Evolutionary conservation across 1,140 invertebrate species (phyloP).

Genomic region (Brachionus manjavacas): DNA sequence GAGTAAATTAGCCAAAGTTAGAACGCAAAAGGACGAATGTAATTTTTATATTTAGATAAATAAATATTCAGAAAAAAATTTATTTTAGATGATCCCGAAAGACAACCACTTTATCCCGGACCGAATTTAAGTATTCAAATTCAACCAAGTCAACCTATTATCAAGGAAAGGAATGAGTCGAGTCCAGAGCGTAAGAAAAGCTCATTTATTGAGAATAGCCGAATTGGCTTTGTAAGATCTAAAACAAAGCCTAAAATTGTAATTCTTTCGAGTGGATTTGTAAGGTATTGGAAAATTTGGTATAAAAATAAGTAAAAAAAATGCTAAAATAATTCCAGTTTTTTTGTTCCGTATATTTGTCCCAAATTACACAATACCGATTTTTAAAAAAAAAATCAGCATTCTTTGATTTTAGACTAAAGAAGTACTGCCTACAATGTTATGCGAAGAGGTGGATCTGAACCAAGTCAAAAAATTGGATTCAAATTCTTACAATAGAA

Average conservation of each 20-base stretch:
- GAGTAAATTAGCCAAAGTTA: conserved; percentile 53
- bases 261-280: background rate
- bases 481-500: background rate
- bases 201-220: background rate
- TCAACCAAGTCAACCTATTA: background rate
- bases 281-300: too few relatives aligned
- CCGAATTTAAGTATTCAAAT: background rate
- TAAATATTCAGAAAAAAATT: background rate
- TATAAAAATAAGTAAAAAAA: too few relatives aligned
- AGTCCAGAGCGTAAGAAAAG: background rate
- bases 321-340: too few relatives aligned
- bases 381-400: background rate
- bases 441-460: background rate
- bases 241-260: conserved; percentile 9
- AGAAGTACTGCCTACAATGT: background rate
- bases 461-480: background rate
- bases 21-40: conserved; percentile 57
- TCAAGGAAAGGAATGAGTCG: background rate
- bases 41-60: conserved; percentile 43
- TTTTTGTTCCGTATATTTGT: too few relatives aligned
- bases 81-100: conserved; percentile 28
- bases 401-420: background rate
- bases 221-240: background rate
- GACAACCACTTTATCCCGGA: conserved; percentile 17
- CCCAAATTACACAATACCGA: too few relatives aligned